Conservation (phyloP, 2,888 invertebrate genomes). For the Scaptomyza cyrtandrae region DNA sequence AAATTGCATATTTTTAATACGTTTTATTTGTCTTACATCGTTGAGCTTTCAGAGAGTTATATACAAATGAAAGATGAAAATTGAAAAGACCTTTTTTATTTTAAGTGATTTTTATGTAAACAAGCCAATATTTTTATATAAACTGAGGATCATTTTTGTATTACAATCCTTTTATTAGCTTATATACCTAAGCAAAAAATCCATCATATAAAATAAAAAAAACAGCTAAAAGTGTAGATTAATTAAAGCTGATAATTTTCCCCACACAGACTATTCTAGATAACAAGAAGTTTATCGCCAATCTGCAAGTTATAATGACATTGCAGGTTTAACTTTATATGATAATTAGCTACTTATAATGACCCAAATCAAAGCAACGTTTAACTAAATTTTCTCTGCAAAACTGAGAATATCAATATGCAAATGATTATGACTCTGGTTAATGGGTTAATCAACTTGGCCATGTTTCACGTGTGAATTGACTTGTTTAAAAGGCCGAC, state of each 20-base stretch:
- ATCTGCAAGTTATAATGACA: too few relatives aligned
- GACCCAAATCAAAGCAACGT: background rate
- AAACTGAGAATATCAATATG: background rate
- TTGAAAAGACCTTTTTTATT: background rate
- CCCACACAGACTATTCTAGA: too few relatives aligned
- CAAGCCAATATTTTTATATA: too few relatives aligned
- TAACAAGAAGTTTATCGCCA: too few relatives aligned
- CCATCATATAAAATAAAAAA: too few relatives aligned
- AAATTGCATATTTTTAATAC: constrained; percentile 5
- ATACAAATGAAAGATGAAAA: background rate
- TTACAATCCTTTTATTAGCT: too few relatives aligned
- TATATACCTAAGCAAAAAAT: too few relatives aligned
- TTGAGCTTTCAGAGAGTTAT: background rate
- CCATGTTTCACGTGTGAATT: constrained; percentile 78
- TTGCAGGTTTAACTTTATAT: too few relatives aligned
- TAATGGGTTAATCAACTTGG: constrained; percentile 64
- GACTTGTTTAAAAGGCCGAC: constrained; percentile 63
- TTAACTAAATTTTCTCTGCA: background rate
- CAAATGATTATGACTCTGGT: constrained; percentile 30
- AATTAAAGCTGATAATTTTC: too few relatives aligned
- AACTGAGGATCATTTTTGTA: too few relatives aligned
- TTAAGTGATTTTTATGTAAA: too few relatives aligned
- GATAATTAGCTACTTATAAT: background rate
- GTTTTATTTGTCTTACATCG: background rate
- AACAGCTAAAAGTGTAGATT: too few relatives aligned